Evolutionary conservation across 2,113 vertebrate genomes (phyloP).

Genomic region (Rana temporaria): DNA sequence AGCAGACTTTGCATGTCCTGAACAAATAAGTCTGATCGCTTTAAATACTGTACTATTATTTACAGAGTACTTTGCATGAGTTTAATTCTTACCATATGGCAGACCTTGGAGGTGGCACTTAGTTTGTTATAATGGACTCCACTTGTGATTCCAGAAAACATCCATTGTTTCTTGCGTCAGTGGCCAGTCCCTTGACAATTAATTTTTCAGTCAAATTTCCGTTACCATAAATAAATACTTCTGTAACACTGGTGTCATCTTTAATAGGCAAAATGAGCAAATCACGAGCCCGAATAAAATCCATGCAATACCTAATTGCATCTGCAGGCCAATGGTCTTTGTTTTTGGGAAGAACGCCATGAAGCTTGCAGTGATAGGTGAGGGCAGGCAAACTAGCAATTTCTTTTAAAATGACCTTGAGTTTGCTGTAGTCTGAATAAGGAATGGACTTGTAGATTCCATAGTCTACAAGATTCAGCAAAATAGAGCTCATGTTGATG

Average conservation of each 20-base stretch:
- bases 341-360: slow-evolving; percentile 70
- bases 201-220: slow-evolving; percentile 9
- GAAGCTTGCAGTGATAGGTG: slow-evolving; percentile 75
- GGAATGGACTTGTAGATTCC: slow-evolving; percentile 72
- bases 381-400: slow-evolving; percentile 73
- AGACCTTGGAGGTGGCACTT: too few relatives aligned
- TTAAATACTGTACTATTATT: too few relatives aligned
- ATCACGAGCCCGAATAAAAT: slow-evolving; percentile 70
- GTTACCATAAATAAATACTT: slow-evolving; percentile 64
- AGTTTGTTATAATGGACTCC: too few relatives aligned
- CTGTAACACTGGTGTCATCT: slow-evolving; percentile 62
- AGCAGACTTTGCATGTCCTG: too few relatives aligned
- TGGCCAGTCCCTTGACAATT: slow-evolving; percentile 19
- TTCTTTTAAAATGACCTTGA: slow-evolving; percentile 76
- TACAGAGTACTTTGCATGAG: too few relatives aligned
- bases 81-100: too few relatives aligned
- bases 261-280: slow-evolving; percentile 77
- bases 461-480: slow-evolving; percentile 79
- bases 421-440: slow-evolving; percentile 63
- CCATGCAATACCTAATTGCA: slow-evolving; percentile 72
- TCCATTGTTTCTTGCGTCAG: too few relatives aligned
- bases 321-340: slow-evolving; percentile 77
- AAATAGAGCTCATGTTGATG: slow-evolving; percentile 62
- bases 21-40: too few relatives aligned
- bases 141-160: too few relatives aligned